Evolutionary conservation across 2,797 vertebrate genomes (phyloP).

Genomic region (Sorex maritimensis): DNA sequence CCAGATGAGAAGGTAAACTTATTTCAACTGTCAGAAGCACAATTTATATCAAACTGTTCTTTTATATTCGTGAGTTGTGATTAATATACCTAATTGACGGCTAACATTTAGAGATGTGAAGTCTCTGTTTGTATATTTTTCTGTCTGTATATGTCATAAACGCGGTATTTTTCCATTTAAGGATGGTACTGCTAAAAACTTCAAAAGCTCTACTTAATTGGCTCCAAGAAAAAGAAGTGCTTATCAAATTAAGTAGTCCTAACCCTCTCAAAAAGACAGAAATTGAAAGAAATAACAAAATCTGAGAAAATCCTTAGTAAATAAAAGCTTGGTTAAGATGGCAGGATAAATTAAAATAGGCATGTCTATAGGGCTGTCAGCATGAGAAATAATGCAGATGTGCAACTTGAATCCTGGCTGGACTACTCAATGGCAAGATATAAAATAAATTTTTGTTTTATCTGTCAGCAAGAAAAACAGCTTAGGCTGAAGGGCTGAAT

Average conservation of each 20-base stretch:
- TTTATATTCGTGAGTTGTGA: not conserved
- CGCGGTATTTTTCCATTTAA: not conserved
- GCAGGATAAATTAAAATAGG: slow-evolving; percentile 15
- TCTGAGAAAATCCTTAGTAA: not conserved
- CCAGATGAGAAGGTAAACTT: not conserved
- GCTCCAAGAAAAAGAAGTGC: slow-evolving; percentile 12
- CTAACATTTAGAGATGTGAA: not conserved
- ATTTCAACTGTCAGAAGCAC: slow-evolving; percentile 15
- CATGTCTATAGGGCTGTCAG: not conserved
- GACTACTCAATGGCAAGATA: not conserved
- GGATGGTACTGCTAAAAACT: not conserved
- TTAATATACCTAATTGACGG: not conserved
- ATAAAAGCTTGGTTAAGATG: not conserved
- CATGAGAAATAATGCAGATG: not conserved
- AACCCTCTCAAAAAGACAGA: not conserved
- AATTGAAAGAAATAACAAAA: not conserved
- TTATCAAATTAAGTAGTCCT: not conserved
- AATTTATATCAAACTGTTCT: not conserved
- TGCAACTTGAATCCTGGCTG: not conserved
- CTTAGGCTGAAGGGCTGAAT: not conserved
- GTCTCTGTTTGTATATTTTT: not conserved
- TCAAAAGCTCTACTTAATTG: not conserved
- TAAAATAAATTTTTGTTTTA: too few relatives aligned
- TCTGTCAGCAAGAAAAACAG: not conserved
- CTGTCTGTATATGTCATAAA: not conserved